Conservation (phyloP, 2,797 vertebrate species). For the Diglossa cyanea region DNA sequence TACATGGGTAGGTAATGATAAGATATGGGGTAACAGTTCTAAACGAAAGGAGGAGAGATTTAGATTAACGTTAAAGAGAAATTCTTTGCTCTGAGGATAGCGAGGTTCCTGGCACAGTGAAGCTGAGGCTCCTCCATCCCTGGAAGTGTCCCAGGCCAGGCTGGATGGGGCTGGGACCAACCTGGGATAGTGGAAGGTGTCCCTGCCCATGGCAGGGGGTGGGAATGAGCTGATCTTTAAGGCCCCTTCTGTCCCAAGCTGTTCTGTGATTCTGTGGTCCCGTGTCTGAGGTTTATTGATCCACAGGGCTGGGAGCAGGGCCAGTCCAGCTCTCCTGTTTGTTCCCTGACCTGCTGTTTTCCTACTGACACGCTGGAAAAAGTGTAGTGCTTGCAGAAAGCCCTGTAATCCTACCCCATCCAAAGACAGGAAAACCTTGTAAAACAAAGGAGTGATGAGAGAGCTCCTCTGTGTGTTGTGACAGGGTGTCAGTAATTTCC, state of each 20-base stretch:
- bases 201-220: background rate
- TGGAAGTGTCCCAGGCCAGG: background rate
- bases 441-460: constrained; percentile 34
- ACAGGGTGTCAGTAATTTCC: constrained; percentile 1
- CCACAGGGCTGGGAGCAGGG: background rate
- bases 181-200: background rate
- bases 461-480: constrained; percentile 42
- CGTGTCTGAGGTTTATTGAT: background rate
- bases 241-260: background rate
- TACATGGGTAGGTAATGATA: background rate
- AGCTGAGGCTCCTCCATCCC: background rate
- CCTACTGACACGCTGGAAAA: background rate
- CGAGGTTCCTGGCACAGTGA: accelerated
- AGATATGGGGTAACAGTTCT: background rate
- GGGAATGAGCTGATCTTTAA: background rate
- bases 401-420: constrained; percentile 10
- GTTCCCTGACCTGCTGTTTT: background rate
- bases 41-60: background rate
- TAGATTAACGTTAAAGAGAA: background rate
- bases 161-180: background rate
- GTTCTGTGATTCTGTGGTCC: background rate
- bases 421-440: constrained; percentile 44
- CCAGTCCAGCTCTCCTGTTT: background rate
- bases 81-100: background rate
- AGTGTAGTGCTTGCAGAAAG: constrained; percentile 50